Evolutionary conservation across 2,888 invertebrate species (phyloP), one percentile per base, ranked within the genome.

Genomic region (Ptychoptera albimana): DNA sequence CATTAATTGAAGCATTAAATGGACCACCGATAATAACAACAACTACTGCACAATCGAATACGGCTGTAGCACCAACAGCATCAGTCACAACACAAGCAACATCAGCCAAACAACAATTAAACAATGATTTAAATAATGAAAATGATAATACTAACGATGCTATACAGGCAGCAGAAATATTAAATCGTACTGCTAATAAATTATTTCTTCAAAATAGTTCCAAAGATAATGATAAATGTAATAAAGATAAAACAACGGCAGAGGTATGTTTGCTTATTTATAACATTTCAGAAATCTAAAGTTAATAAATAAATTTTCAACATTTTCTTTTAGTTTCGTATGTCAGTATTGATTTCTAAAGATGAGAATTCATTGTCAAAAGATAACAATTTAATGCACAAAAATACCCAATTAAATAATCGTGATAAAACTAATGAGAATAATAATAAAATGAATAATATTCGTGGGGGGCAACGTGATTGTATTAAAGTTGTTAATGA

Each of bases 1-100:
- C 94, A 0, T 71, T 96, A 43, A 85, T 96, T 52, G 96, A 96
- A 69, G 96, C 96, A 4, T 70, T 96, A 44, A 96, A 96, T 68
- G 96, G 96, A 0, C 93, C 92, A 8, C 82, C 64, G 11, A 55
- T 59, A 31, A 53, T 57, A 13, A 59, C 65, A 12, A 64, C 65
- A n/a, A 61, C 67, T 8, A 62, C 67, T 49, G 62, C 68, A 30
- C 49, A 51, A 42, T 23, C 23, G 23, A 23, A 23, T 23, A 23
- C 23, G 23, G 23, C 7, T 23, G 23, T 23, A 3, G 23, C 23
- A 23, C 3, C 23, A 23, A 23, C 23, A 23, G 23, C 23, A 23
- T 5, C 4, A 3, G 23, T 7, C 7, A 23, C n/a, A 45, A 41
- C 37, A 30, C 30, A 14, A 23, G 23, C 23, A 23, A 23, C 23